A percentile compares a stretch with the other conserved stretches of the same genome.
These are phyloP conservation scores for Calephelis perditalis DNA, from an alignment of 2,888 invertebrate species.

Conservation along the genomic window DNA sequence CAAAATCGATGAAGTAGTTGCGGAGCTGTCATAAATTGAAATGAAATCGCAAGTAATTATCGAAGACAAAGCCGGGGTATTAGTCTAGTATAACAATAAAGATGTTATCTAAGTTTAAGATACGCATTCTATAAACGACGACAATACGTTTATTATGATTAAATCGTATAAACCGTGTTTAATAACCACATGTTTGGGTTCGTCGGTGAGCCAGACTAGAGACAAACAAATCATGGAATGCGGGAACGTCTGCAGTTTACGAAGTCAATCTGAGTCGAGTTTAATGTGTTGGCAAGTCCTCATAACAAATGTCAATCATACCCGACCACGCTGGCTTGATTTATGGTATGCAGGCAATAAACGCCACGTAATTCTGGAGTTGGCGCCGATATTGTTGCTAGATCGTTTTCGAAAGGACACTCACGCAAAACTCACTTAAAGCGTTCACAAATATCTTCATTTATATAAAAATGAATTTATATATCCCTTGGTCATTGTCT, in stretches of 20 bases:
- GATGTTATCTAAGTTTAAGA: no score
- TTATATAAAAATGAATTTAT: no score
- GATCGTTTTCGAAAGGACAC: conserved; percentile 6
- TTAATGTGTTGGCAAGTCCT: conserved; percentile 25
- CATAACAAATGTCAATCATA: conserved; percentile 39
- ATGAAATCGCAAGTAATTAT: no score
- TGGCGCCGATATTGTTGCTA: conserved; percentile 10
- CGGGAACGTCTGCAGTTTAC: conserved; percentile 20
- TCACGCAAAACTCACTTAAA: neutral
- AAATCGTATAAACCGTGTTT: conserved; percentile 1
- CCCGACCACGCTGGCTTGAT: conserved; percentile 12
- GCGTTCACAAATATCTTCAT: no score
- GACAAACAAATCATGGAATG: conserved; percentile 19
- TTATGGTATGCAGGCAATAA: conserved; percentile 18
- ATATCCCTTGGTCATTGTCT: no score
- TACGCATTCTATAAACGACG: neutral
- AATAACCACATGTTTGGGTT: conserved; percentile 15
- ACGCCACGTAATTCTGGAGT: conserved; percentile 13
- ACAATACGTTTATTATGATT: conserved; percentile 2
- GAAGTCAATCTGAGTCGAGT: conserved; percentile 15
- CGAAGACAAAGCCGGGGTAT: no score
- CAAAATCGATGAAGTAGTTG: no score
- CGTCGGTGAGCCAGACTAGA: conserved; percentile 17
- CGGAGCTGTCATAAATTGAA: no score
- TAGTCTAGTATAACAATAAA: no score